Base-by-base conservation (phyloP, 2,797 vertebrate genomes). In the Mormyrops attenuatus region DNA sequence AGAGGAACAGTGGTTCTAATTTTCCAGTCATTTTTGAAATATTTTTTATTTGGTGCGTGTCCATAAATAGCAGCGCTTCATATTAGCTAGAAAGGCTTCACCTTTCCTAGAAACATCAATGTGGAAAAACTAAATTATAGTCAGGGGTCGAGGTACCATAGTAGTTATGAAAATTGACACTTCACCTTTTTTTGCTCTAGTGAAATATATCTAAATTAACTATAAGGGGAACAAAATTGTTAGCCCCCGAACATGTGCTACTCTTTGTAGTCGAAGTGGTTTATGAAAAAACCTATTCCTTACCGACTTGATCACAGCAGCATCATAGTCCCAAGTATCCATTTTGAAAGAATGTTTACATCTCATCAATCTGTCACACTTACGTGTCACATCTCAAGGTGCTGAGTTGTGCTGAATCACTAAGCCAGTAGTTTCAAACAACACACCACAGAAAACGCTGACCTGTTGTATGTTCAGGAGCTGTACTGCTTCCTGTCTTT, bases 301-400 rank as follows among this genome's bases (percentile, higher is more conserved):
- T 87, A 60, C 49, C 30, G 84, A 86, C 47, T 34, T 53, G 26
- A 55, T 86, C 2, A 52, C 49, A 53, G 47, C 84, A 50, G 84
- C 84, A 57, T n/a, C 86, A 57, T 22, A 53, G 53, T 53, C 20
- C 3, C 30, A 3, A 30, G 38, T 55, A 87, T 87, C 55, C 17
- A 34, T 38, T 57, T 53, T 22, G 38, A 53, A 87, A 87, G 17
- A 17, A 87, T 22, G 53, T 63, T 55, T 60, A 53, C n/a, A 55
- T 41, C 53, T 41, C 15, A 34, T 82, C 80, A 89, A 91, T 50
- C 22, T 93, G 92, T 93, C 92, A 93, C 55, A 92, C 94, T 95
- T 95, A 93, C 94, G 94, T 93, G 93, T 94, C 93, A 94, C 93
- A 92, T 96, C 95, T 96, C 94, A 94, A 30, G 94, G 92, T 93